Base-by-base conservation (phyloP, 1,140 invertebrate genomes). In the Dinothrombium tinctorium region DNA sequence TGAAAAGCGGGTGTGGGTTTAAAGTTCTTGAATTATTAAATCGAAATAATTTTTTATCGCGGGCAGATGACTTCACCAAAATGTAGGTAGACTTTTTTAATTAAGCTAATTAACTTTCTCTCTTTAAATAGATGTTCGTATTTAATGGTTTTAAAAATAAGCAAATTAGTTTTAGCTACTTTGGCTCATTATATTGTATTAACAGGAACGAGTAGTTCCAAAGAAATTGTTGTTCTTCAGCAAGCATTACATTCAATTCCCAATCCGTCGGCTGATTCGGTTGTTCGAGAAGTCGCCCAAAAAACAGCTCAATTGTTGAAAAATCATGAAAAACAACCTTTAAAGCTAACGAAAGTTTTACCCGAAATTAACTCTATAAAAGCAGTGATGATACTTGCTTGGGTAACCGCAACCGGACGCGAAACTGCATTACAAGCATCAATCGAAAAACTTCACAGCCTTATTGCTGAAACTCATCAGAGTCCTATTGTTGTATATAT, bases 31-130 rank as follows among this genome's bases (percentile, higher is more conserved):
- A 81, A 44, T 75, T 86, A 71, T 55, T 86, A 25, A 80, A 74
- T 3, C 79, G 79, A 53, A 81, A 81, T 51, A 82, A 81, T 57
- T 86, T 86, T 56, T 59, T 86, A 54, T 69, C 73, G 4, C 74
- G 68, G 50, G 75, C 78, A 12, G 80, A 86, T 56, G 69, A 76
- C 44, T 67, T 69, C 20, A 82, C 76, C 0, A 79, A 76, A 59
- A 69, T 76, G 62, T 63, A 53, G 40, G 48, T 41, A 20, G 15
- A 38, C 20, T 17, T 22, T 41, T 31, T 35, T 12, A 33, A 21
- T 31, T 19, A n/a, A 28, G 26, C 11, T n/a, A 21, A 28, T 29
- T 42, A 1, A 29, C 9, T 26, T 38, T 25, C 23, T 33, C 43
- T 43, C 38, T 39, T 17, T 41, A 51, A 56, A 14, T 53, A 69